These are phyloP conservation scores for Furcula furcula DNA, from an alignment of 2,888 invertebrate genomes.

Conservation along the genomic window DNA sequence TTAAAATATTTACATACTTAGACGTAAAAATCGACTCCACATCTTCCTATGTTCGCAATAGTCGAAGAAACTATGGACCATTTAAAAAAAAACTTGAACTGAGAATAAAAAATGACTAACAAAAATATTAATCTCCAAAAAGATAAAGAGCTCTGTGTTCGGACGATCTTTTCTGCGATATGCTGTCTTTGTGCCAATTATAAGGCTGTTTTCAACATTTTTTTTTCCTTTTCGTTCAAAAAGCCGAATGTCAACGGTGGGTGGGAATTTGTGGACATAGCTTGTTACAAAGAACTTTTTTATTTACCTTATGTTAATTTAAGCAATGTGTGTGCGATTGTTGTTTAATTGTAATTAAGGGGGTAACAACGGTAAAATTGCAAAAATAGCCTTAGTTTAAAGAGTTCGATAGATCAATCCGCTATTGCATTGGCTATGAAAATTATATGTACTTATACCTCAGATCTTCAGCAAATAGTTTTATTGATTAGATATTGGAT, in stretches of 20 bases:
- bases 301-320: not conserved
- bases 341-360: too few species aligned
- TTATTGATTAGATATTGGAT: too few species aligned
- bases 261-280: slow-evolving; percentile 58
- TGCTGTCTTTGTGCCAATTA: slow-evolving; percentile 78
- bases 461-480: too few species aligned
- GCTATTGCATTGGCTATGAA: too few species aligned
- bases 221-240: slow-evolving; percentile 37
- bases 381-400: too few species aligned
- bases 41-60: slow-evolving; percentile 33
- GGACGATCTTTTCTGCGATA: slow-evolving; percentile 62
- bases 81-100: slow-evolving; percentile 59
- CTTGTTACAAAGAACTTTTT: slow-evolving; percentile 19
- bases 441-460: too few species aligned
- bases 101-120: slow-evolving; percentile 60
- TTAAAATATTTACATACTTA: too few species aligned
- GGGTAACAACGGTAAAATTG: too few species aligned
- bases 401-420: too few species aligned
- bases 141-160: slow-evolving; percentile 61
- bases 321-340: too few species aligned
- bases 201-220: slow-evolving; percentile 54
- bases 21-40: slow-evolving; percentile 40
- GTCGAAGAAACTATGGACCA: slow-evolving; percentile 50
- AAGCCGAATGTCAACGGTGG: slow-evolving; percentile 50
- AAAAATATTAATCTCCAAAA: slow-evolving; percentile 71